These are phyloP conservation scores for Nesospiza acunhae DNA, from an alignment of 2,113 vertebrate genomes.

Conservation along the genomic window DNA sequence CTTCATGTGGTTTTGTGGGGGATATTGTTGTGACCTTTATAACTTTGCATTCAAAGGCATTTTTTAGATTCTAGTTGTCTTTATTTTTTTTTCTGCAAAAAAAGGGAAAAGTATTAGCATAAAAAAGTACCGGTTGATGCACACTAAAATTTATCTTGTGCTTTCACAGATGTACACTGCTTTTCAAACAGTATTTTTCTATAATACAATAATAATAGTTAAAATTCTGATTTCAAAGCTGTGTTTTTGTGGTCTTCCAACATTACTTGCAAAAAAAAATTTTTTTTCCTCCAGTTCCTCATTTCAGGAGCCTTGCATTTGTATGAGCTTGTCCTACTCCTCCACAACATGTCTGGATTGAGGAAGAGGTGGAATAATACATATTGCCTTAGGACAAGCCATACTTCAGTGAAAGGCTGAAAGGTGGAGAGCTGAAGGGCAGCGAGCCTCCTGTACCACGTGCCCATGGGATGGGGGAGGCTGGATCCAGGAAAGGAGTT, in stretches of 20 bases:
- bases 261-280: not conserved
- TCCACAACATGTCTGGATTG: not conserved
- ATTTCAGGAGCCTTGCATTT: not conserved
- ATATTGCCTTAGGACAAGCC: not conserved
- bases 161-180: not conserved
- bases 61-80: not conserved
- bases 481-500: not conserved
- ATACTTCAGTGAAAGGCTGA: not conserved
- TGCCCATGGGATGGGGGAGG: accelerated
- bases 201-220: not conserved
- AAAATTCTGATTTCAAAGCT: not conserved
- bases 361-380: not conserved
- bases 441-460: not conserved
- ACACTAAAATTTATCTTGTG: not conserved
- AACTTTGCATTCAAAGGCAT: not conserved
- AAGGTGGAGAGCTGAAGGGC: not conserved
- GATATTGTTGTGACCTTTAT: not conserved
- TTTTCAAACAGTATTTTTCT: not conserved
- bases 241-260: not conserved
- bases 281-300: not conserved
- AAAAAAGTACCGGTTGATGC: not conserved
- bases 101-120: not conserved
- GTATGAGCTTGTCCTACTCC: not conserved
- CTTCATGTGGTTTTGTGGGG: not conserved
- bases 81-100: not conserved